These are phyloP conservation scores for Philypnodon macrostomus DNA, from an alignment of 2,797 vertebrate genomes.

Conservation along the genomic window DNA sequence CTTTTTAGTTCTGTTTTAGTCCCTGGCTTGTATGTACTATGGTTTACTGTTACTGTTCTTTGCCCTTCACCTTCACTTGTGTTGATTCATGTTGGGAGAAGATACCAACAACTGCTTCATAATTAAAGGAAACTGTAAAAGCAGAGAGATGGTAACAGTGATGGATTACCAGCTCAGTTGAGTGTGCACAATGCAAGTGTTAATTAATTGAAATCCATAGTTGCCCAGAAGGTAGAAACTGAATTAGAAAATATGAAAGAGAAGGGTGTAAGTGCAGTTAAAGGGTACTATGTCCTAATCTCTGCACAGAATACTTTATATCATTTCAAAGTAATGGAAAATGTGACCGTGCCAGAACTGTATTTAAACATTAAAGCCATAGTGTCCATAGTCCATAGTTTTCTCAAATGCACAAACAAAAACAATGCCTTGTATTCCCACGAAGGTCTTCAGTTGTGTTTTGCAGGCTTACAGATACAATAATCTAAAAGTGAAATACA, in stretches of 20 bases:
- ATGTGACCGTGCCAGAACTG: not conserved
- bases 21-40: too few relatives aligned
- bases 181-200: slow-evolving; percentile 4
- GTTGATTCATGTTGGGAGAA: slow-evolving; percentile 8
- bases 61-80: not conserved
- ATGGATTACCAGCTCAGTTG: slow-evolving; percentile 4
- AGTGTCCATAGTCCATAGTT: too few relatives aligned
- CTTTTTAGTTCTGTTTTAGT: too few relatives aligned
- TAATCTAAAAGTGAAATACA: too few relatives aligned
- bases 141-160: slow-evolving; percentile 4
- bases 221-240: not conserved
- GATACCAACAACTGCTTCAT: slow-evolving; percentile 2
- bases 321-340: not conserved
- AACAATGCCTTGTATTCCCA: too few relatives aligned
- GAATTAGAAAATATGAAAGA: slow-evolving; percentile 6
- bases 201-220: slow-evolving; percentile 1
- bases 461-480: too few relatives aligned
- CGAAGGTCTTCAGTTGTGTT: too few relatives aligned
- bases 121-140: slow-evolving; percentile 8
- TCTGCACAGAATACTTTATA: not conserved
- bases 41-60: slow-evolving; percentile 2
- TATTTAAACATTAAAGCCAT: not conserved
- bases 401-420: too few relatives aligned
- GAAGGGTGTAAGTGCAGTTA: not conserved
- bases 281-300: not conserved